Evolutionary conservation across 2,888 invertebrate genomes (phyloP).

Genomic region (Deroplatys truncata): DNA sequence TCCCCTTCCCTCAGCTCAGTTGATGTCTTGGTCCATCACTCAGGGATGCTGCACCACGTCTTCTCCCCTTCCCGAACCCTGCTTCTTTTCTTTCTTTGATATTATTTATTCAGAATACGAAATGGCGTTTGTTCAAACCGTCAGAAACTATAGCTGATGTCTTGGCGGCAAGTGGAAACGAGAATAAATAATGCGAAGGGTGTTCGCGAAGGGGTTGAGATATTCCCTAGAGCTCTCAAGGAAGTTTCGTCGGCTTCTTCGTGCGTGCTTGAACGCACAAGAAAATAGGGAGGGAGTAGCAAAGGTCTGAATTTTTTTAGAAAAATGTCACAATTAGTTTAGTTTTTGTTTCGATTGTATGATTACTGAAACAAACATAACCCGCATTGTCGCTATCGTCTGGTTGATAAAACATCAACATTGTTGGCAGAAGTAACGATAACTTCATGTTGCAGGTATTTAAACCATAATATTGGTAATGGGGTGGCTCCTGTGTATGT

Average conservation of each 20-base stretch:
- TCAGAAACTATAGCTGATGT: not conserved
- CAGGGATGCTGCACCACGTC: conserved; percentile 8
- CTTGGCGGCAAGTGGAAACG: not conserved
- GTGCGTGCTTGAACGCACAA: not conserved
- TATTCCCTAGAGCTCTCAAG: not conserved
- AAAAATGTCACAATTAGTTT: not conserved
- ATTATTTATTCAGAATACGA: conserved; percentile 17
- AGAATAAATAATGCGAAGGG: not conserved
- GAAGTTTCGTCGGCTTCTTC: not conserved
- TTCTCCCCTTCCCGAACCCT: not conserved
- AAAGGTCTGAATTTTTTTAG: not conserved
- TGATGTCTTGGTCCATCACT: conserved; percentile 10
- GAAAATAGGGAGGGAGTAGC: not conserved
- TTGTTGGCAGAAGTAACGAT: no score
- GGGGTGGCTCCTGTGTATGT: no score
- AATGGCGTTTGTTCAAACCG: conserved; percentile 8
- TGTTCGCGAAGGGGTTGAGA: not conserved
- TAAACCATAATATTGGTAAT: no score
- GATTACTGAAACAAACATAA: no score
- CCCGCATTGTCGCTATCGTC: no score
- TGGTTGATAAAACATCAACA: no score
- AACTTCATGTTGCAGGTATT: no score
- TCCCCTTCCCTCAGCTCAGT: not conserved
- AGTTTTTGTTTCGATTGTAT: no score
- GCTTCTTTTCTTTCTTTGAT: not conserved